Evolutionary conservation across 2,113 vertebrate species (phyloP).

Genomic region (Procavia capensis): DNA sequence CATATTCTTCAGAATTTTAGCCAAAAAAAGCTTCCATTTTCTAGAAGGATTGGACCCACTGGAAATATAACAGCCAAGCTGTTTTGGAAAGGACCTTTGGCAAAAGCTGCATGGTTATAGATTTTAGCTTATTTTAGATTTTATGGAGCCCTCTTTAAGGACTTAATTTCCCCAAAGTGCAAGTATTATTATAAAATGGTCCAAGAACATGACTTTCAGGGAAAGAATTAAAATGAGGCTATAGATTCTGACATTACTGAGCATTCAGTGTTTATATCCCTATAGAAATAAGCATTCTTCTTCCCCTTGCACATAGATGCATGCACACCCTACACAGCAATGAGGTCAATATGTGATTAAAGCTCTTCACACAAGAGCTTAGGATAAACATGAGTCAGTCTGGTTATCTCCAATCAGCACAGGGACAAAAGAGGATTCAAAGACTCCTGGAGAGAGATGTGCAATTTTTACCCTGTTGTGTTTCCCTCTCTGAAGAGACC

Average conservation of each 20-base stretch:
- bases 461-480: background rate
- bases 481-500: background rate
- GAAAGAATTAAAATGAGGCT: constrained; percentile 5
- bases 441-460: fast-evolving
- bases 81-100: background rate
- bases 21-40: background rate
- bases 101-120: background rate
- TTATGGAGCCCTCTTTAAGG: background rate
- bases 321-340: background rate
- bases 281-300: background rate
- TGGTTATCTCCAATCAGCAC: constrained; percentile 36
- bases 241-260: background rate
- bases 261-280: background rate
- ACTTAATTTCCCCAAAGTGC: background rate
- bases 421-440: background rate
- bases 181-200: background rate
- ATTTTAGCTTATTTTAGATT: background rate
- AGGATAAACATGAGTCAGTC: background rate
- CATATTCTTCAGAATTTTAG: background rate
- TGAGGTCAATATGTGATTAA: background rate
- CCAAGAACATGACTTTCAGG: background rate
- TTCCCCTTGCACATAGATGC: background rate
- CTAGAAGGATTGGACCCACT: background rate
- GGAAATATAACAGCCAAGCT: background rate
- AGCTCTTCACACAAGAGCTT: background rate